phyloP scores from a whole-genome alignment of 53 echinoderm and acorn worm species.

The Holothuria scabra region DNA sequence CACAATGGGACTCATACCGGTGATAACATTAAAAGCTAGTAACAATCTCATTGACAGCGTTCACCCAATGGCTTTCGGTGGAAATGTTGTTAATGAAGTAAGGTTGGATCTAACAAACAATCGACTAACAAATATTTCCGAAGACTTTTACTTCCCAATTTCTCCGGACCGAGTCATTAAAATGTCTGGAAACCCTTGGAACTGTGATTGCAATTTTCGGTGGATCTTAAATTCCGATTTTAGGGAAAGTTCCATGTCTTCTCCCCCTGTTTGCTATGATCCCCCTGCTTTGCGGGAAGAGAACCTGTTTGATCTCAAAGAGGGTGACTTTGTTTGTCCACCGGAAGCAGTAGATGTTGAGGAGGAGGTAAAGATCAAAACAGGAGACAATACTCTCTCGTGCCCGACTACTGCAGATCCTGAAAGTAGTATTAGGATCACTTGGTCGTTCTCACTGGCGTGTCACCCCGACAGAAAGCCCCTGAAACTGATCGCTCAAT shows the following conservation, averaged over 20 bases:
- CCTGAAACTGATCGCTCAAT: slow-evolving; percentile 3
- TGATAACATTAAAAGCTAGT: slow-evolving; percentile 4
- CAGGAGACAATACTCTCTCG: neutral
- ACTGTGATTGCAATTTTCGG: slow-evolving; percentile 32
- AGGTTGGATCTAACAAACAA: slow-evolving; percentile 5
- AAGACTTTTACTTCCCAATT: slow-evolving; percentile 11
- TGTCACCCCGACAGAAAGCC: neutral
- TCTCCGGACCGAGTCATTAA: neutral
- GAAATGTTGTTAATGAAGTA: neutral
- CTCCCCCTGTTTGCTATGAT: slow-evolving; percentile 11
- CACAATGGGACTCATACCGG: neutral
- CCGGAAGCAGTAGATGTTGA: neutral
- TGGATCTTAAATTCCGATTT: slow-evolving; percentile 1
- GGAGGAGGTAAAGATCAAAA: neutral
- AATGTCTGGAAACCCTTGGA: slow-evolving; percentile 37
- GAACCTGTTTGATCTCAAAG: slow-evolving; percentile 12
- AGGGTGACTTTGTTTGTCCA: slow-evolving; percentile 15
- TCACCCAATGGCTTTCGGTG: neutral
- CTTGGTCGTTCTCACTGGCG: neutral
- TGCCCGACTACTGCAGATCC: slow-evolving; percentile 35
- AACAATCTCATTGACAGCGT: slow-evolving; percentile 28
- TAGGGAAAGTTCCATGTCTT: neutral
- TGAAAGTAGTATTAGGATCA: slow-evolving; percentile 10
- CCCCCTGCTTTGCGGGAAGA: neutral
- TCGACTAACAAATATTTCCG: neutral